Conservation (phyloP, 2,797 vertebrate species). For the Tokudaia muenninki region DNA sequence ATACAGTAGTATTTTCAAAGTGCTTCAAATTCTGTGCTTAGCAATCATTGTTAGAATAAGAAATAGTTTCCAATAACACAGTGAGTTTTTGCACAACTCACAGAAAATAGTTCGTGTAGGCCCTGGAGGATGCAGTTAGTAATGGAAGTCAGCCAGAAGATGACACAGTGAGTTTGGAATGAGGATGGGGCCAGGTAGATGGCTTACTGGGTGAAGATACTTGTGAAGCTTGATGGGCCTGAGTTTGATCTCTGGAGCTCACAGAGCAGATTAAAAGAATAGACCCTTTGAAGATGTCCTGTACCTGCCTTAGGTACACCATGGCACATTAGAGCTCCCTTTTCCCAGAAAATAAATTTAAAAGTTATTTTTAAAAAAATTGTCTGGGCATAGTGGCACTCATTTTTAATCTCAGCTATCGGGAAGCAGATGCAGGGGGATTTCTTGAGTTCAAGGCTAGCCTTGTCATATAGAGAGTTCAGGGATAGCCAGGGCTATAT, state of each 20-base stretch:
- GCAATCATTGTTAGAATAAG: neutral
- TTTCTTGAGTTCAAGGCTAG: neutral
- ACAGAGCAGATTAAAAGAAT: neutral
- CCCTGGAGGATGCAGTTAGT: neutral
- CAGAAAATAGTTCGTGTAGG: neutral
- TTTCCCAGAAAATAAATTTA: neutral
- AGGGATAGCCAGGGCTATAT: neutral
- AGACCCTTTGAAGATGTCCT: neutral
- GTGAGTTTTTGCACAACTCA: neutral
- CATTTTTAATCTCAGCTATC: neutral
- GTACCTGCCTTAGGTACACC: neutral
- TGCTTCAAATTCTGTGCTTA: neutral
- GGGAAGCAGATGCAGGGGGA: neutral
- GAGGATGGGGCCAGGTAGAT: neutral
- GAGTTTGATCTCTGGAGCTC: neutral
- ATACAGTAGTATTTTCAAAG: neutral
- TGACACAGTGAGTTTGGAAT: neutral
- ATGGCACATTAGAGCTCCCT: neutral
- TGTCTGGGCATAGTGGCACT: neutral
- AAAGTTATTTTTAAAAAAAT: neutral
- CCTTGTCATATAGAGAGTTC: neutral
- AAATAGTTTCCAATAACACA: neutral
- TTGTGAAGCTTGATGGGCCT: neutral
- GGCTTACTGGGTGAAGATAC: neutral
- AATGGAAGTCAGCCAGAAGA: neutral